Percentiles rank a stretch among this genome's conserved stretches.
phyloP scores from a whole-genome alignment of 2,797 vertebrate species.

The Oreonectes daqikongensis region DNA sequence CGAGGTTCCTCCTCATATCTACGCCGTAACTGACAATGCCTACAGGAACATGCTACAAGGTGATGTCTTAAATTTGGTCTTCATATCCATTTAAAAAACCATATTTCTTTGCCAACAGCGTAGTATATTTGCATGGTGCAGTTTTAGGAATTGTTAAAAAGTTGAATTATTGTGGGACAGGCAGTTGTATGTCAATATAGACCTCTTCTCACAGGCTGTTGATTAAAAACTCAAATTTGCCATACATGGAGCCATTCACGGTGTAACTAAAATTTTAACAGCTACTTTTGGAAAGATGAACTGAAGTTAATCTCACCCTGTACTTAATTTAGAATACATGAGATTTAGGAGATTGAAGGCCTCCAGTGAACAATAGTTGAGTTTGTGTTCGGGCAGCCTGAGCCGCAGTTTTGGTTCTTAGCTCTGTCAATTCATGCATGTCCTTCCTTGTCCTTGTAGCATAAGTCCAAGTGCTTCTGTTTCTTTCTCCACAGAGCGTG shows the following conservation, averaged over 20 bases:
- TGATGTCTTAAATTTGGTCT: constrained; percentile 61
- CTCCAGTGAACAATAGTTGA: constrained; percentile 12
- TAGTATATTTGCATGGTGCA: too few species aligned
- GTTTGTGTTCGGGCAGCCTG: constrained; percentile 22
- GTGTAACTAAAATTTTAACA: constrained; percentile 42
- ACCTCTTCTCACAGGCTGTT: constrained; percentile 10
- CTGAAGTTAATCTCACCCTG: constrained; percentile 55
- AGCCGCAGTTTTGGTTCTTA: constrained; percentile 45
- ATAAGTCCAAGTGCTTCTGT: constrained; percentile 27
- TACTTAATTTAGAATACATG: constrained; percentile 37
- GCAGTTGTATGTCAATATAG: background rate
- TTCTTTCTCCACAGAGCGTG: constrained; percentile 83
- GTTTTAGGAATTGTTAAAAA: background rate
- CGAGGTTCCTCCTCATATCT: constrained; percentile 92
- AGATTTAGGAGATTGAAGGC: constrained; percentile 20
- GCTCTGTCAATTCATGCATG: constrained; percentile 38
- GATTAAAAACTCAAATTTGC: constrained; percentile 56
- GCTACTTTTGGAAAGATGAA: constrained; percentile 62
- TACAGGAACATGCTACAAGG: constrained; percentile 86
- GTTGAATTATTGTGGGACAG: background rate
- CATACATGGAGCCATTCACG: constrained; percentile 66
- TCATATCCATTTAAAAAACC: too few species aligned
- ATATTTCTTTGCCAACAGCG: too few species aligned
- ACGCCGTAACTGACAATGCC: constrained; percentile 92
- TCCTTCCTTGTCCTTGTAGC: constrained; percentile 22